Evolutionary conservation across 2,888 invertebrate species (phyloP).

Genomic region (Ectemnius lituratus): DNA sequence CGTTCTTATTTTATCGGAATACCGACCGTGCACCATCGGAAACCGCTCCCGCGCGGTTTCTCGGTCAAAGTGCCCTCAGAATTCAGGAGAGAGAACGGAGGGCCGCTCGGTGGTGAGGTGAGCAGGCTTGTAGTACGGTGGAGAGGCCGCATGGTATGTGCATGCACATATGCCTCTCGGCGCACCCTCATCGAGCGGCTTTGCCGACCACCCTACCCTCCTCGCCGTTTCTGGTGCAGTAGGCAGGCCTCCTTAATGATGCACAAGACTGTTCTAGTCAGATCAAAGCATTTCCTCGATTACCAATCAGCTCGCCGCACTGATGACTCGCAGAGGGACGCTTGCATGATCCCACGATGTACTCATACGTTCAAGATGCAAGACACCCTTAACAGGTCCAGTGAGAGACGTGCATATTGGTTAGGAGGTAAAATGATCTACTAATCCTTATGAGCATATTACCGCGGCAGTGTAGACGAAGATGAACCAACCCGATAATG

Average conservation of each 20-base stretch:
- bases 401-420: no score
- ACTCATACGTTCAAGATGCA: no score
- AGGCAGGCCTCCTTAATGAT: constrained; percentile 61
- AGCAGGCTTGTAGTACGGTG: not conserved
- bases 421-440: not conserved
- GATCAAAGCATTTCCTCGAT: constrained; percentile 57
- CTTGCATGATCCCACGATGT: no score
- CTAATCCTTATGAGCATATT: not conserved
- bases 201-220: not conserved
- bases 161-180: constrained; percentile 15
- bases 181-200: constrained; percentile 19
- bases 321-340: constrained; percentile 46
- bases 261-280: constrained; percentile 53
- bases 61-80: constrained; percentile 39
- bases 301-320: constrained; percentile 38
- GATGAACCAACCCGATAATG: constrained; percentile 1
- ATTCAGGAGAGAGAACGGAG: constrained; percentile 37
- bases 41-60: constrained; percentile 35
- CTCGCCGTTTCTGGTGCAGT: constrained; percentile 7
- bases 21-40: constrained; percentile 17
- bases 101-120: constrained; percentile 17
- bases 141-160: not conserved
- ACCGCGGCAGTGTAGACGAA: not conserved
- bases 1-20: constrained; percentile 27
- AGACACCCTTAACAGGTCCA: no score